Conservation (phyloP, 2,113 vertebrate species). For the Casuarius casuarius region DNA sequence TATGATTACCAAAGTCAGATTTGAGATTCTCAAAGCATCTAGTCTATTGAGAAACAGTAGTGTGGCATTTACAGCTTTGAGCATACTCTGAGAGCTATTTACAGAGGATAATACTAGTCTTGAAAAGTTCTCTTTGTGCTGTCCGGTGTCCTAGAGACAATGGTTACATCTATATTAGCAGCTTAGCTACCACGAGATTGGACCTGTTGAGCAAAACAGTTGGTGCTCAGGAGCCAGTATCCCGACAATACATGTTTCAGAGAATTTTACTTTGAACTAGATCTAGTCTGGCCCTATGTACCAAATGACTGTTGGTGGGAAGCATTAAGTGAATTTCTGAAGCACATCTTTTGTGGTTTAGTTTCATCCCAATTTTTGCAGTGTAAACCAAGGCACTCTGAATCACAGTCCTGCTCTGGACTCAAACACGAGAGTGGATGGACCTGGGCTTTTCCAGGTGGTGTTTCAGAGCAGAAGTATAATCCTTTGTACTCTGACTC, state of each 20-base stretch:
- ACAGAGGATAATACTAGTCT: not conserved
- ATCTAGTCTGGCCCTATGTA: not conserved
- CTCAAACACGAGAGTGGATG: rapidly evolving
- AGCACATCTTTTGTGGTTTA: not conserved
- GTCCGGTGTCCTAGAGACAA: not conserved
- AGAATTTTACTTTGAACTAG: not conserved
- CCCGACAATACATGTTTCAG: not conserved
- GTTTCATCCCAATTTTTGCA: not conserved
- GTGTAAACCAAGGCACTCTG: rapidly evolving
- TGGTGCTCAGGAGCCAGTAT: not conserved
- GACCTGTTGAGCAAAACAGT: not conserved
- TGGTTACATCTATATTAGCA: not conserved
- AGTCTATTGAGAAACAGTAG: not conserved
- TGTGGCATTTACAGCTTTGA: not conserved
- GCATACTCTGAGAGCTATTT: not conserved
- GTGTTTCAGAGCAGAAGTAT: not conserved
- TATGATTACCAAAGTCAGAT: not conserved
- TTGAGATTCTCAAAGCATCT: not conserved
- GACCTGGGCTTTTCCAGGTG: not conserved
- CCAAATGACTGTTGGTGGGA: not conserved
- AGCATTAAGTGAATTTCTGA: no score
- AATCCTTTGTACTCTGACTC: not conserved
- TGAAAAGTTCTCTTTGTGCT: not conserved
- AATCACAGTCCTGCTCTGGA: not conserved
- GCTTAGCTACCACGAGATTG: not conserved